A percentile compares a stretch with the other conserved stretches of the same genome.
Evolutionary conservation across 2,888 invertebrate species (phyloP).

Genomic region (Amphipoea oculea): DNA sequence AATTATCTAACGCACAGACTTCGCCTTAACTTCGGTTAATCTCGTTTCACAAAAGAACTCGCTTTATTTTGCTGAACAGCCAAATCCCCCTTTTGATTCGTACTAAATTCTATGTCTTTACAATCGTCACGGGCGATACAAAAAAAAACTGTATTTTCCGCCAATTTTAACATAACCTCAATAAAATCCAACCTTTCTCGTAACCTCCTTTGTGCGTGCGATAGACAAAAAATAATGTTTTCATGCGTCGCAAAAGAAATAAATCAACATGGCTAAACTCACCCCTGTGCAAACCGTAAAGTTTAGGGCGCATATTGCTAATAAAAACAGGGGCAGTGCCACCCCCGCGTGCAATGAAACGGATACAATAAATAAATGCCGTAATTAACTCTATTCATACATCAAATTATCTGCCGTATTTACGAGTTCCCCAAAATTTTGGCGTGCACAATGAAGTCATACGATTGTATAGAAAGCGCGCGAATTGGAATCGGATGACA

Average conservation of each 20-base stretch:
- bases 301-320: conserved; percentile 79
- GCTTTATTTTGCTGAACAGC: conserved; percentile 66
- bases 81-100: conserved; percentile 72
- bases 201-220: conserved; percentile 65
- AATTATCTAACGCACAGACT: conserved; percentile 66
- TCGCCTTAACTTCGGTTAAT: conserved; percentile 68
- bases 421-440: conserved; percentile 75
- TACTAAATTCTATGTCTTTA: conserved; percentile 64
- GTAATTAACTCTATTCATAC: conserved; percentile 88
- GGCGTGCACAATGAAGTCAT: conserved; percentile 73
- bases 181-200: conserved; percentile 69
- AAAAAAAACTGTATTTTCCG: conserved; percentile 73
- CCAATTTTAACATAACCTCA: conserved; percentile 75
- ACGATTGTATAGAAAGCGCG: conserved; percentile 74
- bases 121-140: conserved; percentile 68
- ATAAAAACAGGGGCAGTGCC: conserved; percentile 82
- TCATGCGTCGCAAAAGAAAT: conserved; percentile 71
- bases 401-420: conserved; percentile 84
- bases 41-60: conserved; percentile 64
- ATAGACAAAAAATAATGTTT: conserved; percentile 70
- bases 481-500: conserved; percentile 83
- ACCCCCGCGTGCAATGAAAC: conserved; percentile 80
- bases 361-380: conserved; percentile 88
- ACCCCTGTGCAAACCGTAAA: conserved; percentile 76
- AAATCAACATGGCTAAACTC: conserved; percentile 78